Conservation (phyloP, 92 coral and sea anemone genomes). For the Epizoanthus scotinus region DNA sequence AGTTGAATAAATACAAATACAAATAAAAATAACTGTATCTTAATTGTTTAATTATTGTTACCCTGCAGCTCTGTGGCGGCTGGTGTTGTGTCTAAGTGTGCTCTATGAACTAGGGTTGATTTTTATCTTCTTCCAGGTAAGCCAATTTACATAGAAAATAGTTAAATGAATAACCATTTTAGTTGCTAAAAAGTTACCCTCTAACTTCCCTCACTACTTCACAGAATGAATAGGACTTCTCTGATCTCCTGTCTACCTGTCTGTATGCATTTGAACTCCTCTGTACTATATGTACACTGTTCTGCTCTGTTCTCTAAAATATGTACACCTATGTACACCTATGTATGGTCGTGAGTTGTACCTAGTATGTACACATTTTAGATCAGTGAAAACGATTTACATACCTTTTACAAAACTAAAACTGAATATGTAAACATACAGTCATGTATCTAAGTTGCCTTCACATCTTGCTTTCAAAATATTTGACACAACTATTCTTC, state of each 20-base stretch:
- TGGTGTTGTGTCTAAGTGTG: constrained; percentile 81
- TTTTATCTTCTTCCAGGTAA: constrained; percentile 78
- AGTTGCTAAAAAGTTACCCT: too few relatives aligned
- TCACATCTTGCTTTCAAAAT: too few relatives aligned
- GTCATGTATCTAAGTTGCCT: too few relatives aligned
- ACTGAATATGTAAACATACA: too few relatives aligned
- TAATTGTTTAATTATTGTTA: neutral
- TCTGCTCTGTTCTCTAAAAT: neutral
- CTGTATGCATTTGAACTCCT: neutral
- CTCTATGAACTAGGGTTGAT: constrained; percentile 76
- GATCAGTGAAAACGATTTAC: too few relatives aligned
- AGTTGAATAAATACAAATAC: too few relatives aligned
- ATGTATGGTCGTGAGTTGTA: too few relatives aligned
- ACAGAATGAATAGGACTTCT: neutral
- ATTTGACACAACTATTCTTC: too few relatives aligned
- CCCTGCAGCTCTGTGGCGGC: constrained; percentile 82
- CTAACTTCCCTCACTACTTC: neutral
- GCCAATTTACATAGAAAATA: neutral
- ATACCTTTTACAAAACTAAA: too few relatives aligned
- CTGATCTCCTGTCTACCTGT: neutral
- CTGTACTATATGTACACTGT: neutral
- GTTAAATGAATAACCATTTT: too few relatives aligned
- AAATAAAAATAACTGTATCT: too few relatives aligned
- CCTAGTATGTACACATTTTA: too few relatives aligned
- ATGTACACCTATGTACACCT: neutral